Evolutionary conservation across 2,888 invertebrate genomes (phyloP).

Genomic region (Dryococelus australis): DNA sequence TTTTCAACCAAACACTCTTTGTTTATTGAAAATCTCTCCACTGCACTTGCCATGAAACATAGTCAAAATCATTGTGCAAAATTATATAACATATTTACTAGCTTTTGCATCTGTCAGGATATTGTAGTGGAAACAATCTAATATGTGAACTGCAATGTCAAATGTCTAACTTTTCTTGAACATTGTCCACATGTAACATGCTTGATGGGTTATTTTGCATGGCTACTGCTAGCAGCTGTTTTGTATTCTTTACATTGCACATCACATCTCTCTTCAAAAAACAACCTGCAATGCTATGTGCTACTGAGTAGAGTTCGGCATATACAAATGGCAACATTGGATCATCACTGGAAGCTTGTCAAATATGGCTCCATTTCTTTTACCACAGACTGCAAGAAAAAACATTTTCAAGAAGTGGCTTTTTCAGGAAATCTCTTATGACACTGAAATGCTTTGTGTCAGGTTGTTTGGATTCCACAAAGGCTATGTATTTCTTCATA

Average conservation of each 20-base stretch:
- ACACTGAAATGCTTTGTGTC: constrained; percentile 23
- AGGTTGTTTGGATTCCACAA: neutral
- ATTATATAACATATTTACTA: too few species aligned
- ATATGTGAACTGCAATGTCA: neutral
- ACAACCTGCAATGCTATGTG: neutral
- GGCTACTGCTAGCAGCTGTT: neutral
- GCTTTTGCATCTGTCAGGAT: neutral
- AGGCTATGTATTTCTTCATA: constrained; percentile 1
- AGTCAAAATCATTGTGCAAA: constrained; percentile 23
- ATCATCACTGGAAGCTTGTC: constrained; percentile 1
- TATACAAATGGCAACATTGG: neutral
- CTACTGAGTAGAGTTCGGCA: neutral
- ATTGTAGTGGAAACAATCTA: neutral
- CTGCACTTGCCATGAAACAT: constrained; percentile 5
- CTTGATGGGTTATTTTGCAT: neutral
- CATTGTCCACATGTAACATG: neutral
- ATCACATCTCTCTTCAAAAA: constrained; percentile 4
- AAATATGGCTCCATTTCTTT: constrained; percentile 4
- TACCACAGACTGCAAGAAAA: constrained; percentile 21
- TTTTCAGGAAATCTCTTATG: constrained; percentile 4
- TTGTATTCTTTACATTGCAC: neutral
- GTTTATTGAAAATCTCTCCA: constrained; percentile 13
- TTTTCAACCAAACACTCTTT: constrained; percentile 27
- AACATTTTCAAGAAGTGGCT: constrained; percentile 8
- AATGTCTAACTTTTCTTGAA: constrained; percentile 20